Evolutionary conservation across 2,888 invertebrate genomes (phyloP).

Genomic region (Bellardia bayeri): DNA sequence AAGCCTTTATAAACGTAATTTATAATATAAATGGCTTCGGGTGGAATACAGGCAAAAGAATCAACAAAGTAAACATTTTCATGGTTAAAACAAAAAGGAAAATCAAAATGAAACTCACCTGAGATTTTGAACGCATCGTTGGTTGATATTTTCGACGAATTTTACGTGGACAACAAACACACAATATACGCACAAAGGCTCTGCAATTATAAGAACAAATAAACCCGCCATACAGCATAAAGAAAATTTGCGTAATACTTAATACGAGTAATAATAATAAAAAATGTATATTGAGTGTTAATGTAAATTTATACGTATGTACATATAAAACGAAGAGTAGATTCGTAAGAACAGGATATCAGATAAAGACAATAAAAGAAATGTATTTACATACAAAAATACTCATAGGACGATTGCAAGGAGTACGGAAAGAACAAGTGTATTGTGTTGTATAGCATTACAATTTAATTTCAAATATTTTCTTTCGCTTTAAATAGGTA

Average conservation of each 20-base stretch:
- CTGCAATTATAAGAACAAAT: constrained; percentile 86
- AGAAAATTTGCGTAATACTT: neutral
- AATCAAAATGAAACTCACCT: constrained; percentile 86
- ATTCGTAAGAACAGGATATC: neutral
- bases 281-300: constrained; percentile 30
- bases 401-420: neutral
- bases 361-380: constrained; percentile 5
- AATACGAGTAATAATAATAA: constrained; percentile 13
- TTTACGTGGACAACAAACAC: constrained; percentile 94
- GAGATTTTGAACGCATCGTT: constrained; percentile 93
- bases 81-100: neutral
- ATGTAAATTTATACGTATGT: neutral
- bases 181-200: constrained; percentile 95
- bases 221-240: neutral
- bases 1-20: neutral
- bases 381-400: neutral
- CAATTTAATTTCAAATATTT: neutral
- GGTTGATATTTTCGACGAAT: constrained; percentile 92
- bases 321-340: neutral
- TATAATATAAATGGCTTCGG: neutral
- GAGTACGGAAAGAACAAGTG: too few species aligned
- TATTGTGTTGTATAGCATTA: too few species aligned
- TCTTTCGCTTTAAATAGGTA: neutral
- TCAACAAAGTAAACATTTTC: neutral
- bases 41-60: neutral